These are phyloP conservation scores for Lasioglossum marginatum DNA, from an alignment of 2,888 invertebrate species.

Conservation along the genomic window DNA sequence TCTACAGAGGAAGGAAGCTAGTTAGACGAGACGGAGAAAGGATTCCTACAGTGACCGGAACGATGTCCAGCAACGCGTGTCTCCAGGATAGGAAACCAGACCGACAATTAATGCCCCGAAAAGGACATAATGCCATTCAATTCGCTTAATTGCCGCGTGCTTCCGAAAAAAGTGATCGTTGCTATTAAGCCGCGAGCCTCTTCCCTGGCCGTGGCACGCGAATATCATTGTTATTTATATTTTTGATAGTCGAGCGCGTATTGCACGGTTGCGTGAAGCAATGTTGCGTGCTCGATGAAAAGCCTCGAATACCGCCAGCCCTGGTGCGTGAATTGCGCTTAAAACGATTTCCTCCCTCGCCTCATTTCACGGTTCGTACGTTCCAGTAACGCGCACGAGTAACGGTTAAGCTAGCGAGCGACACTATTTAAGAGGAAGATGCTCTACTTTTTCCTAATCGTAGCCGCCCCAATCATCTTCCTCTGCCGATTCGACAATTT, in stretches of 20 bases:
- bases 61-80: constrained; percentile 78
- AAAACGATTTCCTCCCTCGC: constrained; percentile 70
- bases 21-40: constrained; percentile 25
- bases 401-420: constrained; percentile 60
- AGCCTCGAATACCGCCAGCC: constrained; percentile 44
- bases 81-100: constrained; percentile 71
- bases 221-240: not conserved
- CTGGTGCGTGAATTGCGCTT: constrained; percentile 59
- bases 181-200: constrained; percentile 20
- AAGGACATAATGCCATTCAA: constrained; percentile 54
- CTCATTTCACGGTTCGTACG: constrained; percentile 73
- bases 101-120: constrained; percentile 54
- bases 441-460: constrained; percentile 62
- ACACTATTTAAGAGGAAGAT: constrained; percentile 62
- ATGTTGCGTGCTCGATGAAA: constrained; percentile 46
- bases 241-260: not conserved
- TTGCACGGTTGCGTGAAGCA: constrained; percentile 19
- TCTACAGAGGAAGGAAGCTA: not conserved
- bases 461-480: constrained; percentile 54
- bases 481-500: constrained; percentile 28
- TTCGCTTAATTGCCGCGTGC: constrained; percentile 56
- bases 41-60: constrained; percentile 71
- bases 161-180: constrained; percentile 45
- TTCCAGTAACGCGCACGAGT: constrained; percentile 64
- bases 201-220: constrained; percentile 23